Percentiles rank a stretch among this genome's conserved stretches.
Evolutionary conservation across 2,888 invertebrate genomes (phyloP).

Genomic region (Myopa tessellatipennis): DNA sequence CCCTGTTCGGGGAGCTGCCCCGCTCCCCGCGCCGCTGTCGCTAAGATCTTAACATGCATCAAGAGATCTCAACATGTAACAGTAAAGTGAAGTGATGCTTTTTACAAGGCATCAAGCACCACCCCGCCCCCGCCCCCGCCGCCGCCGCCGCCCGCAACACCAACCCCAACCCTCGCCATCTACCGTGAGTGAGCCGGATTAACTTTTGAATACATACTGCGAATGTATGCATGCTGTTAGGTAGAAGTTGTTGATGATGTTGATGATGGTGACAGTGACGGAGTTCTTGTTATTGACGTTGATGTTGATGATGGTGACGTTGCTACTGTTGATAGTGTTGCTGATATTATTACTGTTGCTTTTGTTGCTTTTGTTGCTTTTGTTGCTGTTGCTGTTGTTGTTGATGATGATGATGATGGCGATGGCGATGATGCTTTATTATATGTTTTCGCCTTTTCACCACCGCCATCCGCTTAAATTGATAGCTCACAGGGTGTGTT

Average conservation of each 20-base stretch:
- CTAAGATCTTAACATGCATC: not conserved
- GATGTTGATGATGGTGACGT: not conserved
- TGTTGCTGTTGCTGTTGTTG: not conserved
- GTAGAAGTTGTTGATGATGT: conserved; percentile 24
- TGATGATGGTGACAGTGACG: conserved; percentile 24
- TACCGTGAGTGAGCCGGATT: not conserved
- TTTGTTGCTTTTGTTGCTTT: not conserved
- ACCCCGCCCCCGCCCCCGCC: not conserved
- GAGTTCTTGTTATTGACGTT: no score
- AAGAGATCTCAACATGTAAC: not conserved
- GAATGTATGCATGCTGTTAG: conserved; percentile 13
- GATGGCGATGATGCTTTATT: not conserved
- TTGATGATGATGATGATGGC: conserved; percentile 2
- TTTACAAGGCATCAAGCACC: not conserved
- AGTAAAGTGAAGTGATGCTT: conserved; percentile 1
- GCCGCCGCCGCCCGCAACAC: not conserved
- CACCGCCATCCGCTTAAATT: not conserved
- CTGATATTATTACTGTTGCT: no score
- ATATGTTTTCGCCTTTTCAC: no score
- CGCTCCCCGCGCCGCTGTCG: not conserved
- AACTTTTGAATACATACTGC: conserved; percentile 15
- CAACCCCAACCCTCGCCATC: not conserved
- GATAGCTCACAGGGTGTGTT: not conserved
- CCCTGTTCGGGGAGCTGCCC: not conserved
- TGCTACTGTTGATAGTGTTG: not conserved